These are phyloP conservation scores for Fregetta grallaria DNA, from an alignment of 2,113 vertebrate species.

Conservation along the genomic window DNA sequence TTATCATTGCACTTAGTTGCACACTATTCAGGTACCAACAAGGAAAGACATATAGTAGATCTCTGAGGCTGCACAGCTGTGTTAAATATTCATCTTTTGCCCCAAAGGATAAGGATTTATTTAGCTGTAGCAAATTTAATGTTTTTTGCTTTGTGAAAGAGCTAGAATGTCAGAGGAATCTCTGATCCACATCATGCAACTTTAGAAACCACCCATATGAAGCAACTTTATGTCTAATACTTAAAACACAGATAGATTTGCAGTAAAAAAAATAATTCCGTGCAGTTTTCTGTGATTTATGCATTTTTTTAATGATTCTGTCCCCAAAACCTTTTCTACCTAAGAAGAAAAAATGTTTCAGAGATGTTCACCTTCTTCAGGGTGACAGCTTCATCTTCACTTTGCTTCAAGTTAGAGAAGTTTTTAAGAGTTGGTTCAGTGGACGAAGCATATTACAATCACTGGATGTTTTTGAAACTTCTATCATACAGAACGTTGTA, in stretches of 20 bases:
- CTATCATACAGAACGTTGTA: not conserved
- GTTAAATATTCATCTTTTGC: not conserved
- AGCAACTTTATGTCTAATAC: not conserved
- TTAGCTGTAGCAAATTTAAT: not conserved
- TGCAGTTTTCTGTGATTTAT: not conserved
- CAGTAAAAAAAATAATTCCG: not conserved
- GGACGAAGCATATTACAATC: not conserved
- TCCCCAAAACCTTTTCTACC: not conserved
- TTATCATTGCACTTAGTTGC: not conserved
- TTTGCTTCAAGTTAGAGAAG: not conserved
- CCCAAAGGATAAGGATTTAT: not conserved
- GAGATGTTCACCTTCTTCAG: not conserved
- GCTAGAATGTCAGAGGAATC: not conserved
- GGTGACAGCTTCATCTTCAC: not conserved
- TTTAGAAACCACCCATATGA: not conserved
- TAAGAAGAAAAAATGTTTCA: not conserved
- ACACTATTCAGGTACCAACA: not conserved
- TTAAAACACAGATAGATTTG: not conserved
- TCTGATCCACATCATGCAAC: not conserved
- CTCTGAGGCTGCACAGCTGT: not conserved
- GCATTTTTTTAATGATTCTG: not conserved
- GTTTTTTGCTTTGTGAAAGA: not conserved
- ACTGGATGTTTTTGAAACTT: not conserved
- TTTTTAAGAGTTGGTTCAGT: not conserved
- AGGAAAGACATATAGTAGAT: not conserved